Evolutionary conservation across 92 coral and sea anemone species (phyloP).

Genomic region (Umimayanthus chanpuru): DNA sequence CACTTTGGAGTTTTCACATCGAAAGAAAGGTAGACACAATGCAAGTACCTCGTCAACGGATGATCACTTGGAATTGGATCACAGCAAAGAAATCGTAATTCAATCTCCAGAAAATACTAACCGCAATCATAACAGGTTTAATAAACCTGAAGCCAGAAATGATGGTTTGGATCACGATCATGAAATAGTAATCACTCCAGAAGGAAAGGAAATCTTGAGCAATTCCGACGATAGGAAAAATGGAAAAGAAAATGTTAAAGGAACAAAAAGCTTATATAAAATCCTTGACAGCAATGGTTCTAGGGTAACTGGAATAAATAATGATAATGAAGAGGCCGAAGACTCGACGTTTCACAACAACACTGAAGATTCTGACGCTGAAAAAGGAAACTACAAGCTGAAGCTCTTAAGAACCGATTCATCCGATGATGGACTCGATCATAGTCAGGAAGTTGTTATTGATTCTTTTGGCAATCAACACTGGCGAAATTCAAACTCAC

Average conservation of each 20-base stretch:
- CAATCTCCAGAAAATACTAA: not conserved
- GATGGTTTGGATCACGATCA: conserved; percentile 17
- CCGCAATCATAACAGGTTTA: not conserved
- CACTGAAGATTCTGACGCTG: not conserved
- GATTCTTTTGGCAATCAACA: not conserved
- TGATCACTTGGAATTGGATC: conserved; percentile 8
- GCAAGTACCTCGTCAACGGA: not conserved
- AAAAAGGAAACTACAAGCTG: not conserved
- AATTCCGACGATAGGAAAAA: not conserved
- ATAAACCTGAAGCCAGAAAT: not conserved
- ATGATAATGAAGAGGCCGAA: not conserved
- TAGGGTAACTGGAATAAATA: not conserved
- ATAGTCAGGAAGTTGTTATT: conserved; percentile 17
- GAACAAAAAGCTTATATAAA: not conserved
- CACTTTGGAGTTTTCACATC: not conserved
- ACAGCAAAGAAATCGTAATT: conserved; percentile 17
- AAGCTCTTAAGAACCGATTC: not conserved
- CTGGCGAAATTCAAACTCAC: not conserved
- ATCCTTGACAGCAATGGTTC: not conserved
- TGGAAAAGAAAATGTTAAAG: not conserved
- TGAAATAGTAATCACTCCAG: conserved; percentile 12
- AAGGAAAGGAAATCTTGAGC: not conserved
- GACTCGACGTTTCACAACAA: not conserved
- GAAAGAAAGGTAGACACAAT: not conserved
- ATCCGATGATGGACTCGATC: not conserved